These are phyloP conservation scores for Seira musarum DNA, from an alignment of 2,888 invertebrate species.

Conservation along the genomic window DNA sequence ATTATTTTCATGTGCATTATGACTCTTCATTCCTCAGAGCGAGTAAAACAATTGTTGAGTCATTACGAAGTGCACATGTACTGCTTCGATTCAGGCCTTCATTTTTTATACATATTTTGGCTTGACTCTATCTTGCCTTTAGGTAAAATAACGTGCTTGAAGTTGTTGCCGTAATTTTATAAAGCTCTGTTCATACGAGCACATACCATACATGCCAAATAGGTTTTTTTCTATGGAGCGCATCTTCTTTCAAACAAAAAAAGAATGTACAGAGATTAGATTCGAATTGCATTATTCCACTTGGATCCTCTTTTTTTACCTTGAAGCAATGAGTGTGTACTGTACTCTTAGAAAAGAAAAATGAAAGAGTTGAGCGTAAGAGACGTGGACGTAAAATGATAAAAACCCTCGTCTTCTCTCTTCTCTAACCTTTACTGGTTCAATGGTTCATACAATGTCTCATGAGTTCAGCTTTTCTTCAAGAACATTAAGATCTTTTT, in stretches of 20 bases:
- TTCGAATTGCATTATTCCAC: slow-evolving; percentile 48
- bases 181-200: neutral
- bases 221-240: slow-evolving; percentile 7
- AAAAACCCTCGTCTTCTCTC: no score
- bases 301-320: slow-evolving; percentile 44
- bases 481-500: no score
- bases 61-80: slow-evolving; percentile 24
- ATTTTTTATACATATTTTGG: neutral
- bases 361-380: no score
- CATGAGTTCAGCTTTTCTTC: no score
- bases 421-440: no score
- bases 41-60: slow-evolving; percentile 4
- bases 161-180: neutral
- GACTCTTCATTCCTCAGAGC: slow-evolving; percentile 25
- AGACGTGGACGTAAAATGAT: no score
- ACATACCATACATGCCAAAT: neutral
- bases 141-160: slow-evolving; percentile 5
- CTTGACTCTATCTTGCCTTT: neutral
- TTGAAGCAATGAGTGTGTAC: slow-evolving; percentile 24
- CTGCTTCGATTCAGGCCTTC: neutral
- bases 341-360: neutral
- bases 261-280: no score
- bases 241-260: slow-evolving; percentile 28
- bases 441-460: no score
- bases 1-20: slow-evolving; percentile 38